Evolutionary conservation across 2,797 vertebrate genomes (phyloP).

Genomic region (Morelia viridis): DNA sequence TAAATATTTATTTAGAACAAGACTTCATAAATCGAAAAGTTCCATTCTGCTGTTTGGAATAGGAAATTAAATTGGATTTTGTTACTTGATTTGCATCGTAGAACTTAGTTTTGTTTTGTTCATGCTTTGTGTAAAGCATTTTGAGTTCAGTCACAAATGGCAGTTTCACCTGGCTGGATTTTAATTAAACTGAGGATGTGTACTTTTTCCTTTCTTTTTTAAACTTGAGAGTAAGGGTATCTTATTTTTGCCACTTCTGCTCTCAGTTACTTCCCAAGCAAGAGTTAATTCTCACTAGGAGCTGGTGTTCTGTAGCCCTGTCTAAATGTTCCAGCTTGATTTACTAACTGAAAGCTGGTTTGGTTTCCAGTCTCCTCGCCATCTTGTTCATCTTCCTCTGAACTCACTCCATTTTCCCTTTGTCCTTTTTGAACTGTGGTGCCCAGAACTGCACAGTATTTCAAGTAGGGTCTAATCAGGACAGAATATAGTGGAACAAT

Average conservation of each 20-base stretch:
- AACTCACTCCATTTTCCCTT: not conserved
- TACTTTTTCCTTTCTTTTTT: not conserved
- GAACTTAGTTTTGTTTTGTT: not conserved
- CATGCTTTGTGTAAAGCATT: slow-evolving; percentile 1
- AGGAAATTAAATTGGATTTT: slow-evolving; percentile 33
- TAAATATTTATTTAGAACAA: slow-evolving; percentile 2
- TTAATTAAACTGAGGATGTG: slow-evolving; percentile 24
- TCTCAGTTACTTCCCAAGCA: not conserved
- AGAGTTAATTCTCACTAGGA: not conserved
- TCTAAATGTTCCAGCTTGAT: not conserved
- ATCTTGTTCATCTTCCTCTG: not conserved
- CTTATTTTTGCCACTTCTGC: not conserved
- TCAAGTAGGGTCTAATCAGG: not conserved
- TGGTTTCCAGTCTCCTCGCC: not conserved
- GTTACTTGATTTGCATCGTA: slow-evolving; percentile 15
- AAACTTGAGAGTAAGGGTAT: not conserved
- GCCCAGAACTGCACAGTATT: not conserved
- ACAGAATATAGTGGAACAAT: too few relatives aligned
- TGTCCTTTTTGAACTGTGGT: not conserved
- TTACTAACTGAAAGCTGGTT: not conserved
- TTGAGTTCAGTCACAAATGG: not conserved
- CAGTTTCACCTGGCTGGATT: slow-evolving; percentile 29
- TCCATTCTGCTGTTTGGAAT: slow-evolving; percentile 17
- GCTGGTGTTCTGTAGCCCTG: not conserved
- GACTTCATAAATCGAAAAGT: slow-evolving; percentile 17